phyloP scores from a whole-genome alignment of 2,888 invertebrate genomes.

The Lasioglossum zephyrum region DNA sequence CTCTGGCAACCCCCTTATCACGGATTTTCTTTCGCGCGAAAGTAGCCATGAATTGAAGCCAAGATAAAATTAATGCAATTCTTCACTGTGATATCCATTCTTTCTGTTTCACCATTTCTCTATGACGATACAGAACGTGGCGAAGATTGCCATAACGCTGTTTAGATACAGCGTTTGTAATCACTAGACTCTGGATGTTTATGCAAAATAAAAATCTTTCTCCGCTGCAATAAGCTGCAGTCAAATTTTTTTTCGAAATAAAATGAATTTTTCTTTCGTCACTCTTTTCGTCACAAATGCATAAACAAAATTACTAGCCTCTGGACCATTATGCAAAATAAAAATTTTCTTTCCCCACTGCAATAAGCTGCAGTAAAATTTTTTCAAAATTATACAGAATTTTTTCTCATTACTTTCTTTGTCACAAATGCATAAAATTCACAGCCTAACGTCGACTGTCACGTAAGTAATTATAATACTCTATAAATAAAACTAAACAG shows the following conservation, averaged over 20 bases:
- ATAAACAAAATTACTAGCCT: too few relatives aligned
- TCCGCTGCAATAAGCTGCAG: neutral
- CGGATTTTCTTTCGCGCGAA: constrained; percentile 34
- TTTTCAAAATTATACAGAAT: too few relatives aligned
- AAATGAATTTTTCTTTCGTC: neutral
- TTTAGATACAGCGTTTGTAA: neutral
- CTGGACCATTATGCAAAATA: too few relatives aligned
- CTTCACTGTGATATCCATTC: neutral
- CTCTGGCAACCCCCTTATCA: constrained; percentile 39
- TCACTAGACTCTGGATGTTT: neutral
- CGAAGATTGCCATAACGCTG: neutral
- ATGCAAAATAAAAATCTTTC: neutral
- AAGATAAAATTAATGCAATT: neutral
- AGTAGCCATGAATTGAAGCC: constrained; percentile 29
- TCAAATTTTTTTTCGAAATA: neutral
- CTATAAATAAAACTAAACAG: neutral
- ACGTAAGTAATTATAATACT: neutral
- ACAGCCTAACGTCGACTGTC: too few relatives aligned
- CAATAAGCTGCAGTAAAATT: too few relatives aligned
- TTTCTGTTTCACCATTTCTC: neutral
- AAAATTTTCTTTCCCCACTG: too few relatives aligned
- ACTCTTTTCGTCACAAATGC: neutral
- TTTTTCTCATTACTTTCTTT: too few relatives aligned
- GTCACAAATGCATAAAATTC: neutral
- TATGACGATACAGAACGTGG: neutral